These are phyloP conservation scores for Eucidaris tribuloides DNA, from an alignment of 35 echinoderm and acorn worm genomes.

Conservation along the genomic window DNA sequence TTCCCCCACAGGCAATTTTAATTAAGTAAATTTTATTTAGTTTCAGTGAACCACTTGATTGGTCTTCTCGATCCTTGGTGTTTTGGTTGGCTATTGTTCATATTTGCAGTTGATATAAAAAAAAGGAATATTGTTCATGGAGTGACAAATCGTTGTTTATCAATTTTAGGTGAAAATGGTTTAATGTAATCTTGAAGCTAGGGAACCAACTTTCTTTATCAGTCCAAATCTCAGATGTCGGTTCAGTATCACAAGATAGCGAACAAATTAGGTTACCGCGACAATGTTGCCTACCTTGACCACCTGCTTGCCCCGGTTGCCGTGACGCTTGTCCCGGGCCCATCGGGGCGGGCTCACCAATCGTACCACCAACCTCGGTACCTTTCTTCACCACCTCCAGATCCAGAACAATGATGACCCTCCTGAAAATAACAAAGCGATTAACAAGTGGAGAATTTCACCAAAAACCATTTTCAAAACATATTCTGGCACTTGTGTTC, in stretches of 20 bases:
- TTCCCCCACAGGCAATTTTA: no score
- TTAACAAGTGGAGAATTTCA: no score
- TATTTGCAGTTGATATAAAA: no score
- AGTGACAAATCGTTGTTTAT: no score
- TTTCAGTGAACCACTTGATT: no score
- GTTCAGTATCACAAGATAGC: not conserved
- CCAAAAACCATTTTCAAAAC: no score
- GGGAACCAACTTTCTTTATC: not conserved
- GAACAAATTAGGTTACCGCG: not conserved
- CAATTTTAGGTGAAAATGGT: not conserved
- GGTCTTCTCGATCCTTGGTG: no score
- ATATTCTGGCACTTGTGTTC: no score
- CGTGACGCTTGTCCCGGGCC: not conserved
- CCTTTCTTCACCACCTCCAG: slow-evolving; percentile 43
- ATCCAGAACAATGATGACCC: slow-evolving; percentile 80
- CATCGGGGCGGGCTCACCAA: slow-evolving; percentile 57
- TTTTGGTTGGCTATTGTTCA: no score
- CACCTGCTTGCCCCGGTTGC: not conserved
- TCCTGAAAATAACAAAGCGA: slow-evolving; percentile 39
- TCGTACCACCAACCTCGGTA: slow-evolving; percentile 27
- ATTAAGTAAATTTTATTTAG: no score
- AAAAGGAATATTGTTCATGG: no score
- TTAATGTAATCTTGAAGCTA: not conserved
- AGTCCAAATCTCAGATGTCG: not conserved
- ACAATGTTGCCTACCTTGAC: not conserved